phyloP scores from a whole-genome alignment of 2,113 vertebrate species.

The Callorhinus ursinus region DNA sequence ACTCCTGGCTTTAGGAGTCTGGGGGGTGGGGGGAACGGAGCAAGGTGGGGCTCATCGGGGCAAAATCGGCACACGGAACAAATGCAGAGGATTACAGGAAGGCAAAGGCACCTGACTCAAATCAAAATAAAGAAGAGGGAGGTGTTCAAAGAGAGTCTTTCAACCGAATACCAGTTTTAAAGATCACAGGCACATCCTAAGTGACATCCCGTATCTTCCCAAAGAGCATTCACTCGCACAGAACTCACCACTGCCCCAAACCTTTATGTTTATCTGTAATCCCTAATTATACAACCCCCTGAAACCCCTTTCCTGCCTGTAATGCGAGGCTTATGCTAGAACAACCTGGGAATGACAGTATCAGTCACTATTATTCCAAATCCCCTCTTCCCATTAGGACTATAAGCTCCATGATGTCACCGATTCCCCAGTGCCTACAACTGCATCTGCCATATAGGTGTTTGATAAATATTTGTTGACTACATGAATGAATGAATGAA shows the following conservation, averaged over 20 bases:
- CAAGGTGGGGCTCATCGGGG: background rate
- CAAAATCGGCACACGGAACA: background rate
- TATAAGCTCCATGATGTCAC: background rate
- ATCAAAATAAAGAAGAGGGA: background rate
- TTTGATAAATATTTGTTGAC: background rate
- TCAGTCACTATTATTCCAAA: accelerated
- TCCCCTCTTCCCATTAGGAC: background rate
- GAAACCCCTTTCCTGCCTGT: background rate
- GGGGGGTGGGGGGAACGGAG: background rate
- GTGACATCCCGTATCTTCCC: background rate
- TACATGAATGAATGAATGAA: background rate
- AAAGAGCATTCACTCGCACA: background rate
- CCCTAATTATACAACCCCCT: background rate
- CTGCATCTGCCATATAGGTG: background rate
- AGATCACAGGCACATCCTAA: background rate
- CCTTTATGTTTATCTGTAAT: background rate
- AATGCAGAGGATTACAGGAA: background rate
- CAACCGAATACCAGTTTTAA: background rate
- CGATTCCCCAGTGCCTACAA: background rate
- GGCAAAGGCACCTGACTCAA: background rate
- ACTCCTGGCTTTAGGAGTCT: background rate
- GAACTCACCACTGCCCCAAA: background rate
- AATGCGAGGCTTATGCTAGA: background rate
- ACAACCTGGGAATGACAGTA: background rate
- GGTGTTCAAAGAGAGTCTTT: background rate